Evolutionary conservation across 2,888 invertebrate genomes (phyloP).

Genomic region (Cenopis cana): DNA sequence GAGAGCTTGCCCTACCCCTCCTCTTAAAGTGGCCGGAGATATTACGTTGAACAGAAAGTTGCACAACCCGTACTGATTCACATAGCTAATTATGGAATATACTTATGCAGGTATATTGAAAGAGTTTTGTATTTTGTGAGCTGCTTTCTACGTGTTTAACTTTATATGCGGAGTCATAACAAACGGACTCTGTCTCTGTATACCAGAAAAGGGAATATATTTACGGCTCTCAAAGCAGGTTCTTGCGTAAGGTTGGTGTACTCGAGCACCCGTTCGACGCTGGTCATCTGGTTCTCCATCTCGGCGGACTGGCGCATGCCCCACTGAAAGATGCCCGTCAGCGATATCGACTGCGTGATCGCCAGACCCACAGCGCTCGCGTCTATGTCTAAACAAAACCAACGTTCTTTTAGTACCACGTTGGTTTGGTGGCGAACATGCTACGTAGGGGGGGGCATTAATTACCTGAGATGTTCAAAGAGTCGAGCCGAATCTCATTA

Average conservation of each 20-base stretch:
- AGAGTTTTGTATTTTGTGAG: too few species aligned
- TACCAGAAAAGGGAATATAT: not conserved
- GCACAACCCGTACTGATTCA: too few species aligned
- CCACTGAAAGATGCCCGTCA: constrained; percentile 89
- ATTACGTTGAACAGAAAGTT: too few species aligned
- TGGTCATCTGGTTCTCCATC: constrained; percentile 90
- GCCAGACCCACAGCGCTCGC: constrained; percentile 87
- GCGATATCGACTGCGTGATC: constrained; percentile 87
- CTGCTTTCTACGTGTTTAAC: too few species aligned
- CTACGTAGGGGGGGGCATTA: too few species aligned
- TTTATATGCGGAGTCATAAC: too few species aligned
- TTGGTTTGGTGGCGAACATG: not conserved
- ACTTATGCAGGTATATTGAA: too few species aligned
- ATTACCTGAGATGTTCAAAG: too few species aligned
- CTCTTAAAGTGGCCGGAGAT: too few species aligned
- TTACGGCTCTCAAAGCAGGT: constrained; percentile 70
- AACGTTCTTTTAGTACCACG: not conserved
- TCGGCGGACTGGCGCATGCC: constrained; percentile 96
- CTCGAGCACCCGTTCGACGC: constrained; percentile 92
- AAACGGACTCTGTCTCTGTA: not conserved
- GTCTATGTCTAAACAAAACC: constrained; percentile 70
- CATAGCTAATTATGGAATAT: too few species aligned
- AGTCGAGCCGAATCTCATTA: too few species aligned
- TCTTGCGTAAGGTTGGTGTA: constrained; percentile 86
- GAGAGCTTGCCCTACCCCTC: too few species aligned